These are phyloP conservation scores for Antigone vipio DNA, from an alignment of 2,113 vertebrate genomes.

Conservation along the genomic window DNA sequence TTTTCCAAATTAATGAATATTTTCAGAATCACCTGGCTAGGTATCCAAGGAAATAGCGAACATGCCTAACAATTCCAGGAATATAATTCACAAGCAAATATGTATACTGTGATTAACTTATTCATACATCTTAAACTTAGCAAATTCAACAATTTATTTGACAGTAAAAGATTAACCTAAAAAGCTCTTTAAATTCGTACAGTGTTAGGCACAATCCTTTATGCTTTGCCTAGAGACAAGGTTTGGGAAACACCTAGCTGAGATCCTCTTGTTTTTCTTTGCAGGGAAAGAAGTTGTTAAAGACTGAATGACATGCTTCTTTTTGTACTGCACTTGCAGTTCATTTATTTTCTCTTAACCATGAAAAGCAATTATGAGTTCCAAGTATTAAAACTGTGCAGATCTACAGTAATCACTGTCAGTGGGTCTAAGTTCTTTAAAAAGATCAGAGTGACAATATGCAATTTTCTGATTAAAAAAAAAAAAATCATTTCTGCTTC, in stretches of 20 bases:
- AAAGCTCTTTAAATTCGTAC: neutral
- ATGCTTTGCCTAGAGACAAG: neutral
- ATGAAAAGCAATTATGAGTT: neutral
- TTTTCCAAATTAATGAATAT: neutral
- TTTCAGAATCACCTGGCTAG: neutral
- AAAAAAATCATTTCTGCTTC: neutral
- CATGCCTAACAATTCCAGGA: neutral
- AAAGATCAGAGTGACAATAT: neutral
- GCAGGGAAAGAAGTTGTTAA: neutral
- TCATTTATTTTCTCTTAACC: neutral
- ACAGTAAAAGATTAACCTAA: neutral
- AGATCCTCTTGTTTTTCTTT: neutral
- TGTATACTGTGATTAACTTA: neutral
- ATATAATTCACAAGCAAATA: neutral
- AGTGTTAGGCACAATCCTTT: neutral
- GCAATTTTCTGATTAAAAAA: slow-evolving; percentile 20
- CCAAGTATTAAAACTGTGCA: neutral
- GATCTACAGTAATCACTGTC: neutral
- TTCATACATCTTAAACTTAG: neutral
- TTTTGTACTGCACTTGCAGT: neutral
- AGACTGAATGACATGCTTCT: neutral
- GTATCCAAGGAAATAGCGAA: neutral
- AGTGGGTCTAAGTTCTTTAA: neutral
- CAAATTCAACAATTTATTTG: neutral
- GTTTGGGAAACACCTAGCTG: neutral